Evolutionary conservation across 2,888 invertebrate genomes (phyloP), one percentile per base, ranked within the genome.

Genomic region (Acanthosepion lycidas): DNA sequence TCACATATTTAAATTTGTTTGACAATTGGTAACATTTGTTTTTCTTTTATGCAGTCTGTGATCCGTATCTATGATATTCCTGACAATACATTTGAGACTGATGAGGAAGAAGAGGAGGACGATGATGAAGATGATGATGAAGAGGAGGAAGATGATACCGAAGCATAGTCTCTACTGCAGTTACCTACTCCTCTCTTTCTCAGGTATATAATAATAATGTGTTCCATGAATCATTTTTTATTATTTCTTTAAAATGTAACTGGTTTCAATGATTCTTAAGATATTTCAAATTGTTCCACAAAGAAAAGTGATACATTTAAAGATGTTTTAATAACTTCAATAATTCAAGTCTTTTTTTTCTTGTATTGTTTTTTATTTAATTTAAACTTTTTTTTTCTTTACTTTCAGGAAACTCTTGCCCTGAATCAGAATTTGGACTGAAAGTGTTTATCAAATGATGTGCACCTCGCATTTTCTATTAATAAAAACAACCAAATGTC

Each of bases 31-130:
- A 23, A 59, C 51, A 6, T 93, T 20, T 33, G 0, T 94, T 94
- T 78, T 55, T 95, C 42, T 51, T 91, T 78, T 94, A 96, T 97
- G 28, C 96, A 98, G 98, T 99, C 99, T 0, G 98, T 99, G 98
- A 99, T 99, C 96, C 98, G 99, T 96, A 98, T 99, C 96, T 99
- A 99, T 97, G 99, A 99, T 97, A 99, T 99, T 97, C 99, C 99
- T 94, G 99, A 99, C 97, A 99, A 99, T 97, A 99, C 99, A 0
- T 99, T 99, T 98, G 99, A 99, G 97, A 99, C 99, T 91, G 99
- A 99, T 97, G 99, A 99, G n/a, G 99, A 99, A 20, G 98, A 99
- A 94, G 98, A 98, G 95, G 98, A 98, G 94, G 98, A 98, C 28
- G 98, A 98, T 96, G 99, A 98, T 93, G 98, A 98, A 33, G 96